Base-by-base conservation (phyloP, 2,797 vertebrate genomes). In the Gymnocypris eckloni region DNA sequence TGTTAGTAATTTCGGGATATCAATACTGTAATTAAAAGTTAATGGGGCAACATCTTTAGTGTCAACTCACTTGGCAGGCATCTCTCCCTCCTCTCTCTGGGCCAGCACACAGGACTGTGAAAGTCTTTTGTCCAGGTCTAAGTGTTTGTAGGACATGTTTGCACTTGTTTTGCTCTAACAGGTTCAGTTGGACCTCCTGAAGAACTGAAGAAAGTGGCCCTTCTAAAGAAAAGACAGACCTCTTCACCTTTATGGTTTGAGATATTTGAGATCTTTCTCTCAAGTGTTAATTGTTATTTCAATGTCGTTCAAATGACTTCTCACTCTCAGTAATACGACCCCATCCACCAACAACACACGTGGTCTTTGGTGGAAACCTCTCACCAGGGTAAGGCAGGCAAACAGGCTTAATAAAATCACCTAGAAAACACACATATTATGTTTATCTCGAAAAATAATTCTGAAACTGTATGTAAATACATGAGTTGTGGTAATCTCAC, bases 271-370 rank as follows among this genome's bases (percentile, higher is more conserved):
- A 15, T 71, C 9, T 79, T 56, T 69, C 37, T 22, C 12, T 71
- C 22, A 48, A 48, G 67, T 5, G 9, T 33, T 61, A 37, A 43
- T 66, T 39, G 12, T 54, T 18, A 61, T 59, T 59, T n/a, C 22
- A 66, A 1, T 52, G 28, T 66, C 69, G n/a, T 69, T 43, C 41
- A 79, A 71, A 50, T 39, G 3, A 64, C 10, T 71, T 54, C 95
- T 95, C 94, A 97, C 96, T 93, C 92, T 98, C 97, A 88, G 88
- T 92, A 22, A 94, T 92, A 77, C 90, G 90, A 6, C 96, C 97
- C 97, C 97, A 98, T 59, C 97, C 97, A 86, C 92, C 94, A 25
- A 95, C 93, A 88, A 95, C 91, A 87, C 97, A 98, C 12, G 91
- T 83, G 86, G 91, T 92, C 86, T 93, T 94, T 50, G 95, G 91